These are phyloP conservation scores for Lepidonotus clava DNA, from an alignment of 2,888 invertebrate genomes.

Conservation along the genomic window DNA sequence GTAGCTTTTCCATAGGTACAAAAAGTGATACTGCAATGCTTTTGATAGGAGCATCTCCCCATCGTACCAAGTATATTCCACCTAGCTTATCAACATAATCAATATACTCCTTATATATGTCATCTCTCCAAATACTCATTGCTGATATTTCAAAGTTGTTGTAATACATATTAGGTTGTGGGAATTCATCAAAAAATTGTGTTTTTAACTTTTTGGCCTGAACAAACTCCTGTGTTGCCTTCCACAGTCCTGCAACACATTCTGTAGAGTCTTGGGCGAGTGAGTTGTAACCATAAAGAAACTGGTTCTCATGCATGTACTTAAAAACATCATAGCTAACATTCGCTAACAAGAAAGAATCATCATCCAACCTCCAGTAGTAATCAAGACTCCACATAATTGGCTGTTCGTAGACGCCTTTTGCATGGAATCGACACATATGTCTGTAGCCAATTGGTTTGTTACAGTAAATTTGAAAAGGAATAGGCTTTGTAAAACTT, in stretches of 20 bases:
- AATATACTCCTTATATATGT: constrained; percentile 58
- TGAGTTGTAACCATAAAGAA: constrained; percentile 63
- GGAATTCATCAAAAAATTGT: constrained; percentile 59
- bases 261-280: constrained; percentile 36
- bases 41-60: constrained; percentile 67
- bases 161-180: constrained; percentile 58
- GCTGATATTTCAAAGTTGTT: constrained; percentile 66
- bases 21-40: constrained; percentile 63
- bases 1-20: constrained; percentile 53
- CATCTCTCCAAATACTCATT: constrained; percentile 58
- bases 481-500: constrained; percentile 56
- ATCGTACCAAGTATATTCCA: constrained; percentile 64
- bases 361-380: constrained; percentile 65
- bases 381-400: constrained; percentile 62
- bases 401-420: constrained; percentile 60
- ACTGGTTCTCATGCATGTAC: constrained; percentile 55
- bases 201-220: constrained; percentile 55
- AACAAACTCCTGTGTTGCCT: constrained; percentile 54
- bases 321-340: constrained; percentile 64
- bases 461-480: constrained; percentile 51
- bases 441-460: constrained; percentile 62
- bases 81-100: constrained; percentile 63
- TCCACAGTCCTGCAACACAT: constrained; percentile 62
- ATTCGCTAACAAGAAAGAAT: constrained; percentile 58
- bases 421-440: constrained; percentile 67